Evolutionary conservation across 2,888 invertebrate genomes (phyloP), one percentile per base, ranked within the genome.

Genomic region (Plagiodera versicolora): DNA sequence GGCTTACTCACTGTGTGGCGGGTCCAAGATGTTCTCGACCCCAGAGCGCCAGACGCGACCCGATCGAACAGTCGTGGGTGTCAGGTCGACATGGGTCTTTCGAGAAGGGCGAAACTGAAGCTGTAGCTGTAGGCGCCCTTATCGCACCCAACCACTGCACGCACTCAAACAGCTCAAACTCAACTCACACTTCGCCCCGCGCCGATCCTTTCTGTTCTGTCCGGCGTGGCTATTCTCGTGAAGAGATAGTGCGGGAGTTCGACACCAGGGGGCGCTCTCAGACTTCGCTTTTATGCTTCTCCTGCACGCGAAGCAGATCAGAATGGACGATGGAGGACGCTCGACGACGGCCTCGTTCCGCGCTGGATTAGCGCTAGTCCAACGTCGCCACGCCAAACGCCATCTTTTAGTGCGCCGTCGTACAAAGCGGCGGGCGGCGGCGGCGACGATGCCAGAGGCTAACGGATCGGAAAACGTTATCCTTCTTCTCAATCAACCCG

Each of bases 71-170:
- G 76, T 77, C 75, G 76, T 74, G 75, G 73, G 73, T 77, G 79
- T 80, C 79, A 80, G 75, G 80, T 79, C 74, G 79, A 80, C 80
- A 80, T 80, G 76, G 74, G 79, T 77, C 76, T 75, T 71, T 70
- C 72, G 72, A 67, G 67, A 71, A 74, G 70, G 72, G 39, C 39
- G 1, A 14, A 39, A 14, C 39, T 39, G 39, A 3, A 39, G 39
- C 39, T 10, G 5, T 32, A 39, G 39, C 39, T 24, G 24, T 70
- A 75, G 75, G 75, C 77, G 76, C 75, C 75, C 75, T 72, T 73
- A 75, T 75, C 74, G 76, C 78, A 78, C 76, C 79, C 80, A 78
- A 74, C 70, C 77, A 79, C 79, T 76, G 76, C 79, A 77, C 79
- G 73, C 78, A 65, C 65, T 58, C 65, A 65, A 65, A 63, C 65